Conservation (phyloP, 1,140 invertebrate species). For the Elymnias hypermnestra region DNA sequence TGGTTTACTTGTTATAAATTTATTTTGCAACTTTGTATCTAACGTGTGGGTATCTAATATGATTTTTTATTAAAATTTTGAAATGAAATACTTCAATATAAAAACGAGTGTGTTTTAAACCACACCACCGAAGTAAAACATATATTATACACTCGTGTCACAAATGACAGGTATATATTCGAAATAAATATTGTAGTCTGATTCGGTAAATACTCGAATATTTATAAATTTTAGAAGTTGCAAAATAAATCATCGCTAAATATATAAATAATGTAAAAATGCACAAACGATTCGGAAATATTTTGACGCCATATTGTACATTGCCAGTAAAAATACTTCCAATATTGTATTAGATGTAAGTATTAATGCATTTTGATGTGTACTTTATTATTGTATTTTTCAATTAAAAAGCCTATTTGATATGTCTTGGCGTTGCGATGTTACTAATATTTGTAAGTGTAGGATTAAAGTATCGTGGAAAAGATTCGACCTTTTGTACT, state of each 20-base stretch:
- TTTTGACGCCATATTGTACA: constrained; percentile 28
- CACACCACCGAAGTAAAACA: too few relatives aligned
- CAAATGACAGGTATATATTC: too few relatives aligned
- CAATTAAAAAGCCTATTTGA: too few relatives aligned
- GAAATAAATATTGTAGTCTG: too few relatives aligned
- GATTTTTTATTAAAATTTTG: too few relatives aligned
- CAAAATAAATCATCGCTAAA: background rate
- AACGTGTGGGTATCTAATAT: too few relatives aligned
- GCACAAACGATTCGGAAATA: constrained; percentile 29
- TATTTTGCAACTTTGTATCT: constrained; percentile 1
- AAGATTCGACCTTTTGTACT: background rate
- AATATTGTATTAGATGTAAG: constrained; percentile 23
- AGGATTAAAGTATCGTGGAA: background rate
- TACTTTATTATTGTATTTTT: too few relatives aligned
- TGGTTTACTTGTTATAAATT: background rate
- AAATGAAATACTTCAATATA: too few relatives aligned
- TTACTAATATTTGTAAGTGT: background rate
- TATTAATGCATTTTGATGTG: constrained; percentile 7
- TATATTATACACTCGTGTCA: background rate
- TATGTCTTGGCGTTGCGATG: too few relatives aligned
- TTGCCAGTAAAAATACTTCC: constrained; percentile 37
- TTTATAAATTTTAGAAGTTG: background rate
- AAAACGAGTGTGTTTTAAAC: too few relatives aligned
- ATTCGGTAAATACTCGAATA: too few relatives aligned
- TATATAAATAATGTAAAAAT: constrained; percentile 2